A percentile compares a stretch with the other conserved stretches of the same genome.
Conservation (phyloP, 2,113 vertebrate genomes). For the Eublepharis macularius region DNA sequence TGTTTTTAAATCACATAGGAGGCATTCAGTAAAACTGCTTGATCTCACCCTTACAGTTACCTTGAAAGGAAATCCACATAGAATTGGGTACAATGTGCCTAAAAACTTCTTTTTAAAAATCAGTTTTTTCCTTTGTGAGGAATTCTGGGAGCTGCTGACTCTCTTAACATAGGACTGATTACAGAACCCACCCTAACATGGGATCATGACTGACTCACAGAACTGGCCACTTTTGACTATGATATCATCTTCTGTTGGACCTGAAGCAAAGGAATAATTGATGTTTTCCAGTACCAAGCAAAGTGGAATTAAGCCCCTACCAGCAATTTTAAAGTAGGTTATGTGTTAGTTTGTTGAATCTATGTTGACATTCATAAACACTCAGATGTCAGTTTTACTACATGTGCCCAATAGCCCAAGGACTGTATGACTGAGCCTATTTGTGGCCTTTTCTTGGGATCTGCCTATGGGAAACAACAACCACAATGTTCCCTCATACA, state of each 20-base stretch:
- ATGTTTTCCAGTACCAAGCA: not conserved
- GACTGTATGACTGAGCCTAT: not conserved
- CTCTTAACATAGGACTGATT: not conserved
- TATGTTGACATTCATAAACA: not conserved
- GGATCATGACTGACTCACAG: not conserved
- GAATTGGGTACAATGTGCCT: not conserved
- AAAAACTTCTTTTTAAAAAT: not conserved
- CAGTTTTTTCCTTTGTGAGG: not conserved
- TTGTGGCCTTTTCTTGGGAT: not conserved
- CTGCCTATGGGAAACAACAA: not conserved
- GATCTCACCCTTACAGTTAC: not conserved
- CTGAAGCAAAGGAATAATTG: not conserved
- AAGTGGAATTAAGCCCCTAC: not conserved
- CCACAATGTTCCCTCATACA: not conserved
- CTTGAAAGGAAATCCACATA: not conserved
- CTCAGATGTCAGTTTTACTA: not conserved
- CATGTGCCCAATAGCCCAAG: no score
- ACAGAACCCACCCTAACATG: not conserved
- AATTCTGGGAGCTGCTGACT: not conserved
- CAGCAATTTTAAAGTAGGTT: not conserved
- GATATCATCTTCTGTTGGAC: not conserved
- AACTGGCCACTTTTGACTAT: not conserved
- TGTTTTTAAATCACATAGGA: not conserved
- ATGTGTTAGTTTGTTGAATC: not conserved
- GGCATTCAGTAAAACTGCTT: not conserved